Percentiles rank a stretch among this genome's conserved stretches.
Conservation (phyloP, 2,888 invertebrate species). For the Dastarcus helophoroides region DNA sequence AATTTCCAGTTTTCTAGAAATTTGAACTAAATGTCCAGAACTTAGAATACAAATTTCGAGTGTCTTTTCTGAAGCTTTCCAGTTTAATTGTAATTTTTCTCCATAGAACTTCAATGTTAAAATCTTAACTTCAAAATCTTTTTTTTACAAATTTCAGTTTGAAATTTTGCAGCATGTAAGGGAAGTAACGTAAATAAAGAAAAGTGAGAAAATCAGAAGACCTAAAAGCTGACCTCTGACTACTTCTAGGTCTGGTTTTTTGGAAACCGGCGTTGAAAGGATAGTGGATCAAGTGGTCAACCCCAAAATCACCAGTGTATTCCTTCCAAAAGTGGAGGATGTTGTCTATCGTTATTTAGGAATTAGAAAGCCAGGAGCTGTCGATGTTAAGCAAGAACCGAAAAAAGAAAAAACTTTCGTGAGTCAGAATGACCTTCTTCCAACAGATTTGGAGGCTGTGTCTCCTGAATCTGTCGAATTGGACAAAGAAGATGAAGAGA, state of each 20-base stretch:
- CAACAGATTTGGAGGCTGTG: constrained; percentile 68
- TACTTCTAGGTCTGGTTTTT: constrained; percentile 61
- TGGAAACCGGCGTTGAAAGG: constrained; percentile 84
- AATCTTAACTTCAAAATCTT: too few species aligned
- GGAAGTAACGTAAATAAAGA: too few species aligned
- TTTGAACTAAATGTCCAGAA: too few species aligned
- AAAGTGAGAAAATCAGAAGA: too few species aligned
- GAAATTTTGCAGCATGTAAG: too few species aligned
- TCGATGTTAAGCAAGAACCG: constrained; percentile 19
- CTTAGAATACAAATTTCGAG: too few species aligned
- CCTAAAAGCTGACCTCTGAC: too few species aligned
- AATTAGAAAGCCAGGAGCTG: constrained; percentile 52
- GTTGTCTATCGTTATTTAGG: constrained; percentile 80
- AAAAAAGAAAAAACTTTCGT: constrained; percentile 19
- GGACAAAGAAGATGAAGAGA: constrained; percentile 19
- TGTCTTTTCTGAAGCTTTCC: too few species aligned
- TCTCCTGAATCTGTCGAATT: constrained; percentile 64
- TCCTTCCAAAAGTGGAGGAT: constrained; percentile 84
- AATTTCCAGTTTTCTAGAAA: too few species aligned
- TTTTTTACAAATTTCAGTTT: too few species aligned
- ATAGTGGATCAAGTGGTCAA: constrained; percentile 95
- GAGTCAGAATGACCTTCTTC: constrained; percentile 42
- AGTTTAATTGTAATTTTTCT: too few species aligned
- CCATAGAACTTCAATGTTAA: too few species aligned
- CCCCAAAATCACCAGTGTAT: constrained; percentile 78